Percentiles rank a stretch among this genome's conserved stretches.
phyloP scores from a whole-genome alignment of 1,140 invertebrate genomes.

The Lordiphosa collinella region DNA sequence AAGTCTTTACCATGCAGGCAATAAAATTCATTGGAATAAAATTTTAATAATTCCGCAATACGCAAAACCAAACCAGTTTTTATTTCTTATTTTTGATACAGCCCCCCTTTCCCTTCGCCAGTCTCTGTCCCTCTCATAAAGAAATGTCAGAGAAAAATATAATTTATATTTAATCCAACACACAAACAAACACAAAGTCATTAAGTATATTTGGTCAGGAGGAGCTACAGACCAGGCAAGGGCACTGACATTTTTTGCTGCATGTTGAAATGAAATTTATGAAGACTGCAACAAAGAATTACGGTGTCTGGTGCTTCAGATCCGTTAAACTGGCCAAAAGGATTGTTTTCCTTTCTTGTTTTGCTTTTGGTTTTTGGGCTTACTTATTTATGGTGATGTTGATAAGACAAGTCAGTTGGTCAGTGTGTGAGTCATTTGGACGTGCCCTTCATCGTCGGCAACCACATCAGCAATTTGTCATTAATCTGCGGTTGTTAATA shows the following conservation, averaged over 20 bases:
- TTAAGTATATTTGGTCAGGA: conserved; percentile 56
- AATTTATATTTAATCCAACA: conserved; percentile 72
- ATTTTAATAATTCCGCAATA: conserved; percentile 31
- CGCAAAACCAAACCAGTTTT: too few relatives aligned
- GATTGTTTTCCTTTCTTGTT: conserved; percentile 17
- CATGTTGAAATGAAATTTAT: conserved; percentile 67
- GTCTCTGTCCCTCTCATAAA: conserved; percentile 13
- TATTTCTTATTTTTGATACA: neutral
- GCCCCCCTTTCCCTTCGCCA: conserved; percentile 15
- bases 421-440: conserved; percentile 53
- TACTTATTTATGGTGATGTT: conserved; percentile 56
- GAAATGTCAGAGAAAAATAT: conserved; percentile 46
- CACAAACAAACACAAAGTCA: conserved; percentile 63
- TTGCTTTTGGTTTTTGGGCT: conserved; percentile 22
- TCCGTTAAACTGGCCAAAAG: conserved; percentile 16
- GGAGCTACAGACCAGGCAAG: neutral
- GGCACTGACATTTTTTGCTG: conserved; percentile 33
- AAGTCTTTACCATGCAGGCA: conserved; percentile 5
- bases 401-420: conserved; percentile 51
- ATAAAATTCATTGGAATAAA: conserved; percentile 49
- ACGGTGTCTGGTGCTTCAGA: conserved; percentile 21
- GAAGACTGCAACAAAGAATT: conserved; percentile 72
- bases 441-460: conserved; percentile 29
- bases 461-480: conserved; percentile 52
- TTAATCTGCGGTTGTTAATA: conserved; percentile 32